Base-by-base conservation (phyloP, 1,140 invertebrate genomes). In the Oryzaephilus surinamensis region DNA sequence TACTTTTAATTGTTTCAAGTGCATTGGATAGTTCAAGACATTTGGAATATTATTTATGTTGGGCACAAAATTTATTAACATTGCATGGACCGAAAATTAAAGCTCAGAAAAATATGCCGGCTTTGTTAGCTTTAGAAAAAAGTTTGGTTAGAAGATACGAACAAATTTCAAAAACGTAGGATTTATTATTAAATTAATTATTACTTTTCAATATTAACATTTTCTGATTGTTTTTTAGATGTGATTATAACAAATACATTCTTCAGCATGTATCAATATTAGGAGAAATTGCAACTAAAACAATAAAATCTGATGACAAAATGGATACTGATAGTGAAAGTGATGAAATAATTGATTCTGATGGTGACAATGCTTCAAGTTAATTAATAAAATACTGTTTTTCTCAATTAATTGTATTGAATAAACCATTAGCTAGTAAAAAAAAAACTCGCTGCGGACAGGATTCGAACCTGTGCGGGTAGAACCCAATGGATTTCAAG, bases 31-130 rank as follows among this genome's bases (percentile, higher is more conserved):
- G 65, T 8, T 81, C 84, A 1, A 67, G 72, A 2, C 91, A 96
- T 57, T 57, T 96, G 28, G 85, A 96, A 56, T 93, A 92, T 59
- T 89, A 95, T 64, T 58, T 93, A 1, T 59, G 72, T 16, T 97
- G 91, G 92, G 67, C 79, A 24, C 71, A 79, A 17, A 47, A 47
- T 14, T 41, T 58, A 20, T 26, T 62, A 21, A 60, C 49, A 6
- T 21, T 50, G 10, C 56, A 62, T 23, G 60, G 58, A 12, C 60
- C 65, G 1, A 66, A 60, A 42, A 60, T 83, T 6, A 76, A 74
- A 55, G 53, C 52, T 21, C 59, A 63, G 2, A 45, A 65, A 26
- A 62, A 67, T 23, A 74, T 81, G 53, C 73, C 77, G 0, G 68
- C 73, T 0, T 55, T 95, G 2, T 57, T 89, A 21, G 67, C 73